Conservation (phyloP, 2,888 invertebrate species). For the Drosophila pseudotakahashii region DNA sequence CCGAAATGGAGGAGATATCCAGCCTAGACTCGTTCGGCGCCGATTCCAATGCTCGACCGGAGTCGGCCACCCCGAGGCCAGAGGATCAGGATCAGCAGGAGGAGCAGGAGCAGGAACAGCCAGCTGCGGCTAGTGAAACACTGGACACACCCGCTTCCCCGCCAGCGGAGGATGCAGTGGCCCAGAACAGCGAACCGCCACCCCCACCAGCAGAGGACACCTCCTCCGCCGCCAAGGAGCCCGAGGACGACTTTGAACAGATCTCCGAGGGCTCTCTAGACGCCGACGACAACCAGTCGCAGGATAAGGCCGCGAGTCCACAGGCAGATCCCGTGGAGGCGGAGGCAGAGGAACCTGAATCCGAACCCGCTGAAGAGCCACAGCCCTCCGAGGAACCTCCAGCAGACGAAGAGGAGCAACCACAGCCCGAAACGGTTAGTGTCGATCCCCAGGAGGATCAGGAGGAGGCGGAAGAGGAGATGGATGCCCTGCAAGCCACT, state of each 20-base stretch:
- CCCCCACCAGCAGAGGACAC: neutral
- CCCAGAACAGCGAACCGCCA: constrained; percentile 3
- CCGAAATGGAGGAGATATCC: constrained; percentile 82
- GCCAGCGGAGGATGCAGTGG: constrained; percentile 49
- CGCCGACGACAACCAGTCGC: constrained; percentile 74
- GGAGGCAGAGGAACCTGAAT: constrained; percentile 10
- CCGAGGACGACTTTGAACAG: constrained; percentile 79
- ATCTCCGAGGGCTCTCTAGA: constrained; percentile 80
- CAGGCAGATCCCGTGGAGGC: constrained; percentile 28
- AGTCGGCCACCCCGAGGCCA: constrained; percentile 67
- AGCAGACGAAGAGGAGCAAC: constrained; percentile 23
- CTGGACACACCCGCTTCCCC: constrained; percentile 59
- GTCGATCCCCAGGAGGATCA: constrained; percentile 40
- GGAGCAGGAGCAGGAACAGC: neutral
- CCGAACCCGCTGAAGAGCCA: neutral
- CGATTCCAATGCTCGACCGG: constrained; percentile 73
- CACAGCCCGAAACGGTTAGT: constrained; percentile 16
- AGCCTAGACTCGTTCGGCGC: constrained; percentile 81
- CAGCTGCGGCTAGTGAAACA: constrained; percentile 29
- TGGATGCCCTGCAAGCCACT: constrained; percentile 52
- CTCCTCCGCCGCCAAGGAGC: constrained; percentile 24
- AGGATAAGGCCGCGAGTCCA: constrained; percentile 49
- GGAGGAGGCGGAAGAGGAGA: constrained; percentile 47
- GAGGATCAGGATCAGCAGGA: constrained; percentile 48
- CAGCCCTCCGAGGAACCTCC: neutral